Conservation (phyloP, 2,113 vertebrate genomes). For the Sclerurus mexicanus region DNA sequence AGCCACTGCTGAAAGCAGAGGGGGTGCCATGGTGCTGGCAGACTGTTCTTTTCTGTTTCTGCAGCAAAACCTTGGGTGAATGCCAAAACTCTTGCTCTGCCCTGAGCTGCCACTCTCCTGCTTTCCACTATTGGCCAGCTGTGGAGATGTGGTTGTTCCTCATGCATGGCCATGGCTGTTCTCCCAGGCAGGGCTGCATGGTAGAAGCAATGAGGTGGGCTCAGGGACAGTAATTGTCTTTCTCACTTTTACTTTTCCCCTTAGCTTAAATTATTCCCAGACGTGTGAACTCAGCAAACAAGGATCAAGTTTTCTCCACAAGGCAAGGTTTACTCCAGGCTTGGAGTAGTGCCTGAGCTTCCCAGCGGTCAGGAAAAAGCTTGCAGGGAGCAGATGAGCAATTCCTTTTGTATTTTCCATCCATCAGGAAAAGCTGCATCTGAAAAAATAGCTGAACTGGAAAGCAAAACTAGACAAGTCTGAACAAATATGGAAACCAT, state of each 20-base stretch:
- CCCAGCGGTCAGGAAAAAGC: slow-evolving; percentile 40
- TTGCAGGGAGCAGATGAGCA: slow-evolving; percentile 33
- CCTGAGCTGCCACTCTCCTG: neutral
- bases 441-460: slow-evolving; percentile 65
- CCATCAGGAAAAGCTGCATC: slow-evolving; percentile 45
- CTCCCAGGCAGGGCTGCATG: neutral
- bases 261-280: slow-evolving; percentile 63
- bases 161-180: too few relatives aligned
- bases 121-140: neutral
- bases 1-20: neutral
- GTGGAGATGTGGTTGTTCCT: neutral
- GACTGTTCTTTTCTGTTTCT: neutral
- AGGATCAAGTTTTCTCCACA: slow-evolving; percentile 32
- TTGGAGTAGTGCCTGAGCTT: slow-evolving; percentile 29
- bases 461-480: slow-evolving; percentile 66
- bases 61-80: neutral
- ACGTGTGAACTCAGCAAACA: slow-evolving; percentile 45
- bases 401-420: slow-evolving; percentile 50
- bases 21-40: neutral
- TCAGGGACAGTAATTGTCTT: neutral
- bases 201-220: neutral
- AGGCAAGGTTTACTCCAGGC: neutral
- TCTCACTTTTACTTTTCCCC: slow-evolving; percentile 51
- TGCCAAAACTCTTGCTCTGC: neutral
- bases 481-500: slow-evolving; percentile 62